phyloP scores from a whole-genome alignment of 1,140 invertebrate species.

The Zelostemma sp. region DNA sequence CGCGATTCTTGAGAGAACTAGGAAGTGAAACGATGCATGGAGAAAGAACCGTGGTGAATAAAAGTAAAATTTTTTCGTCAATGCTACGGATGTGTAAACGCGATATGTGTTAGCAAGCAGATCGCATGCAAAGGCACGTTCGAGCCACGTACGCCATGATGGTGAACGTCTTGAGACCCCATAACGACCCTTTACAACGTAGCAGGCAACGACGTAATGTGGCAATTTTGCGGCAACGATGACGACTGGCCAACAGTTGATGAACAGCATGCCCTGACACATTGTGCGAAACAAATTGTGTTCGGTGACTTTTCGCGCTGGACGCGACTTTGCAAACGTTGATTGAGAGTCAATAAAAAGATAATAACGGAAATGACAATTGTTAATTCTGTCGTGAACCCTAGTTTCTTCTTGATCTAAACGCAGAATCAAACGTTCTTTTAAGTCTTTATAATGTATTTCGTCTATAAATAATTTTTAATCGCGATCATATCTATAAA shows the following conservation, averaged over 20 bases:
- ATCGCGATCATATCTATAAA: no score
- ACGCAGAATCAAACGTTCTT: no score
- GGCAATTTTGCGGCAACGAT: slow-evolving; percentile 49
- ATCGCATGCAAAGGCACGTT: slow-evolving; percentile 53
- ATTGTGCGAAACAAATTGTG: slow-evolving; percentile 55
- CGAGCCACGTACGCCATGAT: slow-evolving; percentile 28
- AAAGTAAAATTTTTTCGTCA: slow-evolving; percentile 23
- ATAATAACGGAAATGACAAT: no score
- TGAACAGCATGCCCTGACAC: slow-evolving; percentile 59
- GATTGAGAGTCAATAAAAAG: no score
- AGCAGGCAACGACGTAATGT: slow-evolving; percentile 56
- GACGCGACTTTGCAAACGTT: no score
- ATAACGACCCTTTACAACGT: slow-evolving; percentile 52
- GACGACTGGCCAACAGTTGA: slow-evolving; percentile 56
- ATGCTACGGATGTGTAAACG: slow-evolving; percentile 32
- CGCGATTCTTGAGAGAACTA: slow-evolving; percentile 11
- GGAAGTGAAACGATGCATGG: slow-evolving; percentile 22
- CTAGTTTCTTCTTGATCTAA: not conserved
- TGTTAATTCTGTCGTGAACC: no score
- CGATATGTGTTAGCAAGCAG: slow-evolving; percentile 48
- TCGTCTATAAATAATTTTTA: no score
- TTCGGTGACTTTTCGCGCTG: no score
- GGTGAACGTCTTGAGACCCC: slow-evolving; percentile 30
- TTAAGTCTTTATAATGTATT: no score
- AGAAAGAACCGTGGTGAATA: slow-evolving; percentile 28